Percentiles rank a stretch among this genome's conserved stretches.
Conservation (phyloP, 2,888 invertebrate species). For the Tribolium freemani region DNA sequence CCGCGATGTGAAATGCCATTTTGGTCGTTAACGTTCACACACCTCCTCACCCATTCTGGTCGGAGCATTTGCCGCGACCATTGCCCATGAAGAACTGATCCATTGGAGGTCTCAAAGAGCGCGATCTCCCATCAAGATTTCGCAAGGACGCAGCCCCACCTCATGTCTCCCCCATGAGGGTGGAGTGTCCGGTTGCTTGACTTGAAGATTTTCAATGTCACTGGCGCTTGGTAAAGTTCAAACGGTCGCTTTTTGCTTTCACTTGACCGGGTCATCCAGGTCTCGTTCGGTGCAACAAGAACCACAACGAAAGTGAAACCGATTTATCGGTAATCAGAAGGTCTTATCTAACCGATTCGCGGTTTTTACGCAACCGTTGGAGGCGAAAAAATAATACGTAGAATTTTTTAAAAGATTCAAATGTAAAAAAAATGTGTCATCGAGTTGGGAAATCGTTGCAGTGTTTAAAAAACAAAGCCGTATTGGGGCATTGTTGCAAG, state of each 20-base stretch:
- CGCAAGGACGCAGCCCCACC: conserved; percentile 26
- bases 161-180: conserved; percentile 23
- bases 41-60: conserved; percentile 23
- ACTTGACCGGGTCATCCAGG: conserved; percentile 41
- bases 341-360: conserved; percentile 21
- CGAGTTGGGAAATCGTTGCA: conserved; percentile 9
- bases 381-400: background rate
- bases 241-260: conserved; percentile 34
- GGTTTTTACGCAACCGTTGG: conserved; percentile 14
- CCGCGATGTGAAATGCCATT: conserved; percentile 8
- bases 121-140: conserved; percentile 12
- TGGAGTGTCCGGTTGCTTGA: conserved; percentile 20
- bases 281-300: conserved; percentile 9
- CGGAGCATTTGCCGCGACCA: background rate
- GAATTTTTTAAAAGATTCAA: too few species aligned
- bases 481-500: conserved; percentile 19
- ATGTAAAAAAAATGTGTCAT: background rate
- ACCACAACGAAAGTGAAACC: conserved; percentile 41
- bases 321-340: conserved; percentile 7
- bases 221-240: conserved; percentile 41
- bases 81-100: conserved; percentile 23
- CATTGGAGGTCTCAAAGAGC: background rate
- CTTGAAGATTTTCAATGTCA: conserved; percentile 38
- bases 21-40: conserved; percentile 7
- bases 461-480: conserved; percentile 17